These are phyloP conservation scores for Heterochromis multidens DNA, from an alignment of 2,113 vertebrate species.

Conservation along the genomic window DNA sequence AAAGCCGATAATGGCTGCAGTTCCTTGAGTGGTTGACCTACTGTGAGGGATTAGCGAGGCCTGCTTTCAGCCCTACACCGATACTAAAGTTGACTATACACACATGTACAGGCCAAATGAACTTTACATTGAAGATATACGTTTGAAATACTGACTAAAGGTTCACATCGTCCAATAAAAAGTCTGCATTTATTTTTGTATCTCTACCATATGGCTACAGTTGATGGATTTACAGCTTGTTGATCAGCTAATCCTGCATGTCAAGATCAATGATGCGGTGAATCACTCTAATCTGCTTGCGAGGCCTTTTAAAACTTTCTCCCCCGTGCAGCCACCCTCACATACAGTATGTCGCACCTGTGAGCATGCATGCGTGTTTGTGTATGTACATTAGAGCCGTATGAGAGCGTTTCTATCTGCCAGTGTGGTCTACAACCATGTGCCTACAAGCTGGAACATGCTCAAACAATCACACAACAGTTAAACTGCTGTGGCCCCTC, in stretches of 20 bases:
- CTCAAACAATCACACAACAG: constrained; percentile 54
- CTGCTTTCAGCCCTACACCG: neutral
- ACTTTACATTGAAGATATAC: neutral
- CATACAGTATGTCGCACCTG: constrained; percentile 10
- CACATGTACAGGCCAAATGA: neutral
- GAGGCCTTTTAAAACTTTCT: neutral
- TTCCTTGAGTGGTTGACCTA: constrained; percentile 62
- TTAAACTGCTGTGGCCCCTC: constrained; percentile 38
- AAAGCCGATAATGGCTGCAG: constrained; percentile 67
- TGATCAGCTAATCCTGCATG: constrained; percentile 13
- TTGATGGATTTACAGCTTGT: constrained; percentile 10
- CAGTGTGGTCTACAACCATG: constrained; percentile 30
- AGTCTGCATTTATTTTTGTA: neutral
- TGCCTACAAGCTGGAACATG: constrained; percentile 45
- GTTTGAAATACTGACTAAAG: neutral
- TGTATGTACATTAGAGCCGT: neutral
- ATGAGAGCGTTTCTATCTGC: neutral
- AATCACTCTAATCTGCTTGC: constrained; percentile 1
- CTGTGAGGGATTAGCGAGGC: constrained; percentile 66
- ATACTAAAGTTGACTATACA: neutral
- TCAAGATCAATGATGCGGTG: constrained; percentile 14
- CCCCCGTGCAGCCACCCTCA: neutral
- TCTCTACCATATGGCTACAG: neutral
- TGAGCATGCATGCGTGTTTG: neutral
- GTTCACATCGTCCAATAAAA: neutral